Evolutionary conservation across 2,797 vertebrate species (phyloP).

Genomic region (Acanthis flammea): DNA sequence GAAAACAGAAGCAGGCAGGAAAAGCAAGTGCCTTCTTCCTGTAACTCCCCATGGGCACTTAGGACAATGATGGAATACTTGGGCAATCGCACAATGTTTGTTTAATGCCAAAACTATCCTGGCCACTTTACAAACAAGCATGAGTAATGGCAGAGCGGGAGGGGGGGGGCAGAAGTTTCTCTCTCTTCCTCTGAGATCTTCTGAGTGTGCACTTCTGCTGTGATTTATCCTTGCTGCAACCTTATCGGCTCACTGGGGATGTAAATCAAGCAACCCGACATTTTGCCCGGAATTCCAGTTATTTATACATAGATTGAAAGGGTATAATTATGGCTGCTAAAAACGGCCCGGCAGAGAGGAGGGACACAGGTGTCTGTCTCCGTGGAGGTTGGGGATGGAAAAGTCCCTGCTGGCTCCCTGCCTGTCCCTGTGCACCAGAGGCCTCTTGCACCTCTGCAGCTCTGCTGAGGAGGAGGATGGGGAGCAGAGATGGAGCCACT

Average conservation of each 20-base stretch:
- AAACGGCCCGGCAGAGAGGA: neutral
- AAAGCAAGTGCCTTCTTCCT: neutral
- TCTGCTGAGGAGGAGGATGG: neutral
- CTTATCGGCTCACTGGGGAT: conserved; percentile 20
- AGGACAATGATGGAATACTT: neutral
- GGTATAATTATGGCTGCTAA: conserved; percentile 43
- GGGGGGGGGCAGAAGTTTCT: neutral
- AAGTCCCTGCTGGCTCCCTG: conserved; percentile 10
- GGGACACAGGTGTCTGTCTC: conserved; percentile 12
- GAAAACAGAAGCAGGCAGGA: neutral
- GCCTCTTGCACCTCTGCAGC: neutral
- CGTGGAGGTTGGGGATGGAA: conserved; percentile 15
- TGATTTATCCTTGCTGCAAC: conserved; percentile 58
- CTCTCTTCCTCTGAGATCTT: conserved; percentile 22
- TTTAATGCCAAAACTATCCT: conserved; percentile 28
- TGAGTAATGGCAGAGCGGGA: neutral
- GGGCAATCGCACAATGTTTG: neutral
- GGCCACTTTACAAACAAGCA: conserved; percentile 22
- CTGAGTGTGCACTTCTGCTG: conserved; percentile 25
- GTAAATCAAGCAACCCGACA: conserved; percentile 38
- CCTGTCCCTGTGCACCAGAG: neutral
- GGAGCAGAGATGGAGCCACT: neutral
- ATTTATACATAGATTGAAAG: conserved; percentile 40
- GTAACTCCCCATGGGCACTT: neutral
- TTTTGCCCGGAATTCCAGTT: conserved; percentile 57